Conservation (phyloP, 2,888 invertebrate species). For the Quadroppia sp. region DNA sequence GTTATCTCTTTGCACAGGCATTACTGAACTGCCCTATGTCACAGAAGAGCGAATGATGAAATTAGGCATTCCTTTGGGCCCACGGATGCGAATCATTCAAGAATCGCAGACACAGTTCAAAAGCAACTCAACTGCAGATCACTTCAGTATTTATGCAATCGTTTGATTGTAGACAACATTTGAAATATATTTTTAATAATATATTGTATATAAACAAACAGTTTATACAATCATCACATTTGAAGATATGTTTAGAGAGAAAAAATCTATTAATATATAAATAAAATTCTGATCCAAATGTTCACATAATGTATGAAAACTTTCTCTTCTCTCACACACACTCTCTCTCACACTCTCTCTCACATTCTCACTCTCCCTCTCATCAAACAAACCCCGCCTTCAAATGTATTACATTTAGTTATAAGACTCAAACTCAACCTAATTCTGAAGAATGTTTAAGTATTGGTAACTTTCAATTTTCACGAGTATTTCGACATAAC, state of each 20-base stretch:
- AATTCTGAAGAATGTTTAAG: constrained; percentile 10
- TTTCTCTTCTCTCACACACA: not conserved
- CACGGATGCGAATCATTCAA: constrained; percentile 77
- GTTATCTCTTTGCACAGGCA: constrained; percentile 54
- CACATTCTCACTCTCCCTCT: not conserved
- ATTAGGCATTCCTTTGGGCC: constrained; percentile 84
- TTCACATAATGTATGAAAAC: not conserved
- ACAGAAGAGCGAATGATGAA: constrained; percentile 81
- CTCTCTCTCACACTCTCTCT: not conserved
- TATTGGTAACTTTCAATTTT: constrained; percentile 22
- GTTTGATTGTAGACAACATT: constrained; percentile 3
- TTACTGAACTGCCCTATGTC: constrained; percentile 83
- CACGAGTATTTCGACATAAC: constrained; percentile 2
- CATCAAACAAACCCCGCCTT: constrained; percentile 6
- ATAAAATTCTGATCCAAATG: constrained; percentile 3
- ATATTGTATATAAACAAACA: not conserved
- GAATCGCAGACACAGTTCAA: constrained; percentile 60
- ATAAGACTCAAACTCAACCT: constrained; percentile 29
- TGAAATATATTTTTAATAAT: not conserved
- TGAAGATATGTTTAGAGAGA: not conserved
- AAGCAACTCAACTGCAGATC: constrained; percentile 10
- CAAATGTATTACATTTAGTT: not conserved
- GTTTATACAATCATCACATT: not conserved
- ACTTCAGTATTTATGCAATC: constrained; percentile 39
- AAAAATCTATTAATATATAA: constrained; percentile 5